phyloP scores from a whole-genome alignment of 2,888 invertebrate species.

The Nomada goodeniana region DNA sequence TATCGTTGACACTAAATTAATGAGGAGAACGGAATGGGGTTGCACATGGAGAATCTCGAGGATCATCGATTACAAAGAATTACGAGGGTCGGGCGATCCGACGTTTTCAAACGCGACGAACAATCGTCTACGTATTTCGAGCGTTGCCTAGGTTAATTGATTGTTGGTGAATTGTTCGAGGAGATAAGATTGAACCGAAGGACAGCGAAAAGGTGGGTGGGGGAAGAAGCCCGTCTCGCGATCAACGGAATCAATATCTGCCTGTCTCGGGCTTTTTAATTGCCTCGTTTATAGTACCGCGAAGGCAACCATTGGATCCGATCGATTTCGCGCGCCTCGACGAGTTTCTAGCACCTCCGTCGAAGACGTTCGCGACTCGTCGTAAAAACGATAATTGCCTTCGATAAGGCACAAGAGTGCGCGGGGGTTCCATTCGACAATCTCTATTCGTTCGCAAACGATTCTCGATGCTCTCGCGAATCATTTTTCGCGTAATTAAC shows the following conservation, averaged over 20 bases:
- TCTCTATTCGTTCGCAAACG: background rate
- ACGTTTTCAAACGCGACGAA: no score
- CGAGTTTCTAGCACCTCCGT: background rate
- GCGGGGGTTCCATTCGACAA: background rate
- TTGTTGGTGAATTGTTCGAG: slow-evolving; percentile 37
- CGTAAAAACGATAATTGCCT: slow-evolving; percentile 17
- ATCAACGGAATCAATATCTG: slow-evolving; percentile 23
- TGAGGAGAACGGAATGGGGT: no score
- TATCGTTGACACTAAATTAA: no score
- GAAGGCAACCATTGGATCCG: background rate
- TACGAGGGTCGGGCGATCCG: background rate
- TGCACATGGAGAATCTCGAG: background rate
- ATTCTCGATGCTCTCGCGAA: background rate
- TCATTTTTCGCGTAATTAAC: background rate
- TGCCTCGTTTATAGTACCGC: background rate
- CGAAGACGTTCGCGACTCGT: background rate
- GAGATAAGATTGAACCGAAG: slow-evolving; percentile 32
- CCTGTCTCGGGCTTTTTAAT: slow-evolving; percentile 11
- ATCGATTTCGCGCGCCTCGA: background rate
- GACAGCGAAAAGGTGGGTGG: background rate
- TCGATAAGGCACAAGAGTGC: slow-evolving; percentile 3
- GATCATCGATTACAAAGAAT: background rate
- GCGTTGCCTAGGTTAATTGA: slow-evolving; percentile 16
- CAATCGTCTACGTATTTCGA: background rate
- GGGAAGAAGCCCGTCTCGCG: background rate